Conservation (phyloP, 2,797 vertebrate genomes). For the Tachyglossus aculeatus region DNA sequence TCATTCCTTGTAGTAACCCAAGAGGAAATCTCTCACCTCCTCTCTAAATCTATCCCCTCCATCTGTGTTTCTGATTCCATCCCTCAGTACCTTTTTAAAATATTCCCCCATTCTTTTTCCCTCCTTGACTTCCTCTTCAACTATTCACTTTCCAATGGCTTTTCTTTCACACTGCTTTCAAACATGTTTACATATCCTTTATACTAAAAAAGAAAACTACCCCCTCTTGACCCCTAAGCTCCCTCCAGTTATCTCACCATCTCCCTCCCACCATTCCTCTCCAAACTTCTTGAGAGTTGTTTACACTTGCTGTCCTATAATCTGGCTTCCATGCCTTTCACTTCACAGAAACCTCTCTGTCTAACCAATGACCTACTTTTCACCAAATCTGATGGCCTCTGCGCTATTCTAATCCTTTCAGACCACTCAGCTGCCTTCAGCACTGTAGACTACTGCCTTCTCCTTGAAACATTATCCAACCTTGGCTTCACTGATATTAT, state of each 20-base stretch:
- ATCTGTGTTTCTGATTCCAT: not conserved
- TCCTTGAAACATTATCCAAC: not conserved
- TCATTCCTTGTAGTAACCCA: not conserved
- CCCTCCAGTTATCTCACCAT: too few relatives aligned
- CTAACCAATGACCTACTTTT: not conserved
- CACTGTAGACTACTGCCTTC: not conserved
- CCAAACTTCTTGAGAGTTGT: not conserved
- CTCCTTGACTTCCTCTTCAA: too few relatives aligned
- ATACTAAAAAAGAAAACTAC: too few relatives aligned
- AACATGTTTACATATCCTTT: too few relatives aligned
- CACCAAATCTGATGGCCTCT: not conserved
- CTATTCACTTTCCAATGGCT: too few relatives aligned
- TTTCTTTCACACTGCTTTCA: too few relatives aligned
- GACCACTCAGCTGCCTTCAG: not conserved
- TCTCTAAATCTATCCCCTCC: not conserved
- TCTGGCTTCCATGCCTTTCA: not conserved
- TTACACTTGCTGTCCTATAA: not conserved
- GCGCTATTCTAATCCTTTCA: not conserved
- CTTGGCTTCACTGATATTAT: not conserved
- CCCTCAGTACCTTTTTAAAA: not conserved
- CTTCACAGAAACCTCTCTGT: not conserved
- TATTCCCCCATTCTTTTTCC: not conserved
- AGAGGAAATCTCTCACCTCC: not conserved
- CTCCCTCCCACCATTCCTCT: not conserved
- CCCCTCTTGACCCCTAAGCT: too few relatives aligned